phyloP scores from a whole-genome alignment of 2,797 vertebrate genomes.

The Trichosurus vulpecula region DNA sequence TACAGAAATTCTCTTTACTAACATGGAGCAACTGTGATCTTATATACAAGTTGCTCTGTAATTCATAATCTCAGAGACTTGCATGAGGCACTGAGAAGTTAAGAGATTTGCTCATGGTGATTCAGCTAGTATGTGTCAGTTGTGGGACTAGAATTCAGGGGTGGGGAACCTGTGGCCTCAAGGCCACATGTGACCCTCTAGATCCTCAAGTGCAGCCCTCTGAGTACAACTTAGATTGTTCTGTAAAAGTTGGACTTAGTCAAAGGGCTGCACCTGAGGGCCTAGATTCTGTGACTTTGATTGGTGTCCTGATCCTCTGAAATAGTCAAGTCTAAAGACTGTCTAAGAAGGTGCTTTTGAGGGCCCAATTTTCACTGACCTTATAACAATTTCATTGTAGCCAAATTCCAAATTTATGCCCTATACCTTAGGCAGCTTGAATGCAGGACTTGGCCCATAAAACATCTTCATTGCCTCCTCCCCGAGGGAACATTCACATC shows the following conservation, averaged over 20 bases:
- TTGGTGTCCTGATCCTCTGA: not conserved
- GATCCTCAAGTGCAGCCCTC: too few relatives aligned
- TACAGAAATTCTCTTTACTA: not conserved
- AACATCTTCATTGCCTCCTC: not conserved
- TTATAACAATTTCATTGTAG: not conserved
- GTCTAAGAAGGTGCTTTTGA: not conserved
- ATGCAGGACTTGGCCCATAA: not conserved
- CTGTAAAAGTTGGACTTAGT: too few relatives aligned
- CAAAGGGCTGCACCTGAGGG: too few relatives aligned
- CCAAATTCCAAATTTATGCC: not conserved
- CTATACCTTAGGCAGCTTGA: not conserved
- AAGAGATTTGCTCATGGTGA: not conserved
- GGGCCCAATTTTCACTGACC: not conserved
- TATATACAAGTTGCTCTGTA: not conserved
- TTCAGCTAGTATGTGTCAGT: not conserved
- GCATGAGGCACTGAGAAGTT: not conserved
- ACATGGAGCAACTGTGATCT: not conserved
- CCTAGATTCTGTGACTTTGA: not conserved
- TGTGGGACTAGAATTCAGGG: not conserved
- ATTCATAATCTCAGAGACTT: not conserved
- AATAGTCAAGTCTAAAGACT: not conserved
- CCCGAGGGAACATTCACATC: not conserved
- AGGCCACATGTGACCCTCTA: too few relatives aligned
- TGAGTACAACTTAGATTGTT: too few relatives aligned
- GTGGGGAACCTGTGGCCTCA: too few relatives aligned